A percentile compares a stretch with the other conserved stretches of the same genome.
Conservation (phyloP, 1,140 invertebrate species). For the Drosophila mauritiana region DNA sequence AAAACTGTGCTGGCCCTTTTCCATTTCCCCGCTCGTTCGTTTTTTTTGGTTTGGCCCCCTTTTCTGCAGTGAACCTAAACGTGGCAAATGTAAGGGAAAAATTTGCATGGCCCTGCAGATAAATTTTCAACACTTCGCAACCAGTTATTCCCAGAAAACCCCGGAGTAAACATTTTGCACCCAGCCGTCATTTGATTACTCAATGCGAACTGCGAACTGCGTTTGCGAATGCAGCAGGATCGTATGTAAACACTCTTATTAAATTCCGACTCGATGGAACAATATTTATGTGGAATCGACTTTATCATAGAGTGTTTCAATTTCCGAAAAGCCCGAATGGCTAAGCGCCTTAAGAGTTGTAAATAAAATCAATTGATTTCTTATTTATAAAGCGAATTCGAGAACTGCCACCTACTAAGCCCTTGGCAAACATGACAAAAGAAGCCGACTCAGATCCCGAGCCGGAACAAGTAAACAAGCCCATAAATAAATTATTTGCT, state of each 20-base stretch:
- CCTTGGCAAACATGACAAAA: constrained; percentile 60
- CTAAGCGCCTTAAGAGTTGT: constrained; percentile 78
- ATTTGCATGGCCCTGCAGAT: constrained; percentile 35
- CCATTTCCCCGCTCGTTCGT: too few species aligned
- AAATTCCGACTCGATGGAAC: constrained; percentile 35
- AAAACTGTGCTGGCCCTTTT: constrained; percentile 40
- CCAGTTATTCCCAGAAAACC: constrained; percentile 37
- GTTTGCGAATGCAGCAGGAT: constrained; percentile 21
- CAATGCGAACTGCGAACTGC: neutral
- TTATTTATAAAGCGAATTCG: constrained; percentile 75
- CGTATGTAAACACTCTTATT: constrained; percentile 56
- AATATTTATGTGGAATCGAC: constrained; percentile 51
- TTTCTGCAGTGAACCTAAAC: constrained; percentile 11
- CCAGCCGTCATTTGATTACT: constrained; percentile 34
- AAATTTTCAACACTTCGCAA: constrained; percentile 40
- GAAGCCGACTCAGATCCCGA: constrained; percentile 32
- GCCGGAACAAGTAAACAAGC: constrained; percentile 72
- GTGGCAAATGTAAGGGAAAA: constrained; percentile 27
- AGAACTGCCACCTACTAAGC: constrained; percentile 72
- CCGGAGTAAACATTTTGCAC: constrained; percentile 30
- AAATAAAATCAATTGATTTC: constrained; percentile 81
- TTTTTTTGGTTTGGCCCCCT: constrained; percentile 3
- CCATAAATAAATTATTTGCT: constrained; percentile 82
- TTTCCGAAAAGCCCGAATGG: constrained; percentile 51
- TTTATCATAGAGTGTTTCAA: constrained; percentile 37